Base-by-base conservation (phyloP, 2,888 invertebrate species). In the Acrobasis suavella region DNA sequence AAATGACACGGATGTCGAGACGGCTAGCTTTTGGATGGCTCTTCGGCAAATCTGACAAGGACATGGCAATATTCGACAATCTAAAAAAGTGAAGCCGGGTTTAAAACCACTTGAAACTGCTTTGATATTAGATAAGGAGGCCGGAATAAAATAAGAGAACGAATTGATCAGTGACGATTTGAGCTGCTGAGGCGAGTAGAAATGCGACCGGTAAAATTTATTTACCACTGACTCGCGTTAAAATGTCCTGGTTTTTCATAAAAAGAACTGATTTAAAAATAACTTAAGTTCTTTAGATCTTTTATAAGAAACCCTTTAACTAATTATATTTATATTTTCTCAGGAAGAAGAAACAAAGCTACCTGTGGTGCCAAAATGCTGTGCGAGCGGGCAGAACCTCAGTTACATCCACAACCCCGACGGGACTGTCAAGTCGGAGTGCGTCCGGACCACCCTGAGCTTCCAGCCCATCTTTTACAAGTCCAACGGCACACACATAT, bases 381-480 rank as follows among this genome's bases (percentile, higher is more conserved):
- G 93, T 68, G 90, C 91, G 2, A 88, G 89, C 55, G 93, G 92
- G 0, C 89, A 93, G 69, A 92, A 91, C 65, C 76, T 93, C 46
- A 87, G 85, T 1, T 75, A 85, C 16, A 72, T 74, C 0, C 66
- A 76, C n/a, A 82, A 81, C 46, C 7, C 16, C 52, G 77, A 86
- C 37, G 91, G 90, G 0, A 74, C 73, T 15, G 68, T 74, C 12
- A 86, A 82, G 74, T 80, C 85, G 0, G 71, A 78, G 54, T 93
- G 93, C 65, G 68, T 86, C 2, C 75, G 85, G 1, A 82, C 86
- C 5, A 69, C 79, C 14, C 77, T 90, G 58, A 85, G 85, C 32
- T 94, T 94, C 75, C 91, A 92, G 52, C 94, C 94, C 0, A 72
- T 86, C 7, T 94, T 94, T 77, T 87, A 89, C 69, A 84, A 91